Conservation (phyloP, 2,113 vertebrate genomes). For the Crotalus horridus region DNA sequence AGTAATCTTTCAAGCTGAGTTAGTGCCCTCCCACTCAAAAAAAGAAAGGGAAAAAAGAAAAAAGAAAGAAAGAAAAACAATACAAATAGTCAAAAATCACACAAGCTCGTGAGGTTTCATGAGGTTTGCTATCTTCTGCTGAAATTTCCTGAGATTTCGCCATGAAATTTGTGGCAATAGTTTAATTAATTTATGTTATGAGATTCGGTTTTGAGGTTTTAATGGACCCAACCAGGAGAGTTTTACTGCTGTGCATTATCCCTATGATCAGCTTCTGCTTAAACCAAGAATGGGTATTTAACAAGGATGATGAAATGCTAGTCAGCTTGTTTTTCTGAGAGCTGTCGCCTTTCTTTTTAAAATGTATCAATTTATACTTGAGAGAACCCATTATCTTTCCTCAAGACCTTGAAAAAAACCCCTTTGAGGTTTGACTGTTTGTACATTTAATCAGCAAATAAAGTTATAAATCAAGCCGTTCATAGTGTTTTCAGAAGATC, state of each 20-base stretch:
- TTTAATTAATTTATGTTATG: background rate
- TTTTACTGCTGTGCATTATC: background rate
- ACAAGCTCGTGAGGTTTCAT: background rate
- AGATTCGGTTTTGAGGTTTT: background rate
- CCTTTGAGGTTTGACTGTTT: background rate
- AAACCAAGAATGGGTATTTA: background rate
- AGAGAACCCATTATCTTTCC: background rate
- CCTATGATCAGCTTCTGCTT: background rate
- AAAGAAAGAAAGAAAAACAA: background rate
- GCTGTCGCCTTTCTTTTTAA: background rate
- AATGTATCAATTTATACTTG: background rate
- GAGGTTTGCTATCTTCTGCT: background rate
- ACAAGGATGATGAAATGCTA: background rate
- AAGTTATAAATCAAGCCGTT: background rate
- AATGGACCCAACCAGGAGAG: background rate
- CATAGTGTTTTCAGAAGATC: background rate
- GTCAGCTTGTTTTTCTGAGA: background rate
- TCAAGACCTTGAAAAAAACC: background rate
- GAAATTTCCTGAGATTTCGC: background rate
- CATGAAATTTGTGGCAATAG: background rate
- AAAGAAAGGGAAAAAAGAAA: background rate
- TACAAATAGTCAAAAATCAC: background rate
- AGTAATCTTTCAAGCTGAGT: background rate
- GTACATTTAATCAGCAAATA: background rate
- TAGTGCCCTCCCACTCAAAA: background rate